A percentile compares a stretch with the other conserved stretches of the same genome.
phyloP scores from a whole-genome alignment of 2,113 vertebrate species.

The Triplophysa rosa region DNA sequence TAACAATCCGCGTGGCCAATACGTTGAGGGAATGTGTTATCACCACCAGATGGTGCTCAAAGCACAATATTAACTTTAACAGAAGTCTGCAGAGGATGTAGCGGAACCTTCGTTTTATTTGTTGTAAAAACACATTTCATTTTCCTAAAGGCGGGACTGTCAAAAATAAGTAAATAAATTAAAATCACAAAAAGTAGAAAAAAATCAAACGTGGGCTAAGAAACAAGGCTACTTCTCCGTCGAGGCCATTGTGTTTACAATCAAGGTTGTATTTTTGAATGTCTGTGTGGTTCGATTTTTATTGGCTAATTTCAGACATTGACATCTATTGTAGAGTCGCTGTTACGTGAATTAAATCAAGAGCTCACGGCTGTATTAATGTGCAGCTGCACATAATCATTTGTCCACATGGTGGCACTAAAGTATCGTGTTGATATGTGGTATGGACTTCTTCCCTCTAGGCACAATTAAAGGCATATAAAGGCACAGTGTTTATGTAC shows the following conservation, averaged over 20 bases:
- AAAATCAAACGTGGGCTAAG: too few species aligned
- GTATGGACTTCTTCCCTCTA: neutral
- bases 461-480: neutral
- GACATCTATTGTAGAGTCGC: neutral
- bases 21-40: neutral
- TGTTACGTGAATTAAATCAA: neutral
- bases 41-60: constrained; percentile 38
- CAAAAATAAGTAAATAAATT: too few species aligned
- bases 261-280: neutral
- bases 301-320: too few species aligned
- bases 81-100: too few species aligned
- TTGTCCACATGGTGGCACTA: constrained; percentile 60
- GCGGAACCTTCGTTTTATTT: too few species aligned
- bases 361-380: neutral
- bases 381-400: neutral
- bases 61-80: neutral
- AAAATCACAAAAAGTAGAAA: too few species aligned
- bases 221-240: too few species aligned
- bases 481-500: neutral
- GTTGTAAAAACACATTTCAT: too few species aligned
- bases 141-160: too few species aligned
- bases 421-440: neutral
- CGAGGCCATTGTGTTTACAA: too few species aligned
- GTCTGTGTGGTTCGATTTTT: too few species aligned
- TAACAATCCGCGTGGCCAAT: too few species aligned